Percentiles rank a stretch among this genome's conserved stretches.
Conservation (phyloP, 2,888 invertebrate species). For the Drosophila fulvimacula region DNA sequence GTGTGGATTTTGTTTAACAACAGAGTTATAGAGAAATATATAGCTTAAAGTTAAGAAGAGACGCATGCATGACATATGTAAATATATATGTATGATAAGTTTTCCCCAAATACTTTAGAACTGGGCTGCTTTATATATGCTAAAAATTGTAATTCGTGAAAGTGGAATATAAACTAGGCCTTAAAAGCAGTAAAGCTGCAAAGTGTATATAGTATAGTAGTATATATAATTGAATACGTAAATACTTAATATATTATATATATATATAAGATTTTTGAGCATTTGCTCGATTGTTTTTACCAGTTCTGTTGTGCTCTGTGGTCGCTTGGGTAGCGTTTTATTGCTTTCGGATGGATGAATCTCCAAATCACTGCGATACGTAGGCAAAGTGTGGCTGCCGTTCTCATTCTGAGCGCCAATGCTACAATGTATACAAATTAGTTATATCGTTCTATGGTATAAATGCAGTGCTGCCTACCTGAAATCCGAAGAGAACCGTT, state of each 20-base stretch:
- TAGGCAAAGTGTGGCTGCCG: constrained; percentile 84
- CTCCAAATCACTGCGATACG: constrained; percentile 88
- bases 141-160: constrained; percentile 24
- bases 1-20: constrained; percentile 55
- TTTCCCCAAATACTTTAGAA: constrained; percentile 10
- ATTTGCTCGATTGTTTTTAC: constrained; percentile 69
- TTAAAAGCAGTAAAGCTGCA: constrained; percentile 65
- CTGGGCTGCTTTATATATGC: neutral
- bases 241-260: constrained; percentile 43
- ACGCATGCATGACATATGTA: constrained; percentile 38
- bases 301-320: constrained; percentile 85
- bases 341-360: constrained; percentile 87
- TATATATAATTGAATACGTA: constrained; percentile 37
- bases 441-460: neutral
- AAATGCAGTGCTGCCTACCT: constrained; percentile 66
- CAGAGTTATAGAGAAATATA: constrained; percentile 29
- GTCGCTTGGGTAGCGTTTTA: constrained; percentile 85
- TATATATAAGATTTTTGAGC: neutral
- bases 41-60: constrained; percentile 45
- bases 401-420: constrained; percentile 84
- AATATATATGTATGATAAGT: constrained; percentile 5
- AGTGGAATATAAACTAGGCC: constrained; percentile 50
- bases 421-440: constrained; percentile 42
- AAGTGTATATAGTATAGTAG: constrained; percentile 28
- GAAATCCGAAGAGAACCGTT: constrained; percentile 84